phyloP scores from a whole-genome alignment of 2,888 invertebrate genomes.

The Thereva unica region DNA sequence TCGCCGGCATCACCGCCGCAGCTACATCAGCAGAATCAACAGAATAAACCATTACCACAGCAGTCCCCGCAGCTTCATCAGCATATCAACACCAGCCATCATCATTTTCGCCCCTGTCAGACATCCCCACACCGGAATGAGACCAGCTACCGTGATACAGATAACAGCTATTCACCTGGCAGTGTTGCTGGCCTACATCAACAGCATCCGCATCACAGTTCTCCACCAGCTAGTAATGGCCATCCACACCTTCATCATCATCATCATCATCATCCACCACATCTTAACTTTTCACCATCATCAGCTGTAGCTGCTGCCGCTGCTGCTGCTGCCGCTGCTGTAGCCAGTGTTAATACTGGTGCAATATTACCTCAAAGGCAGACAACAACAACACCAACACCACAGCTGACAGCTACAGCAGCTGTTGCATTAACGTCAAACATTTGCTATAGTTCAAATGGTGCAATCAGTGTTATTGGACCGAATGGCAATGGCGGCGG shows the following conservation, averaged over 20 bases:
- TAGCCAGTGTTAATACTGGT: constrained; percentile 3
- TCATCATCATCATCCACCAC: constrained; percentile 39
- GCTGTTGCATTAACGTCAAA: constrained; percentile 44
- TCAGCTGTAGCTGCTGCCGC: constrained; percentile 43
- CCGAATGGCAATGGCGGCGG: constrained; percentile 8
- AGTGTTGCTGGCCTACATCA: constrained; percentile 18
- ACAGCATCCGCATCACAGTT: constrained; percentile 38
- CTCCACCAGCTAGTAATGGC: constrained; percentile 10
- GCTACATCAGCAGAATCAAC: constrained; percentile 34
- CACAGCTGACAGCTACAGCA: constrained; percentile 39
- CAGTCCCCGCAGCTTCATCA: constrained; percentile 22
- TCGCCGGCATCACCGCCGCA: constrained; percentile 35
- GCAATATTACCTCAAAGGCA: background rate
- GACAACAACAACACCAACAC: constrained; percentile 25
- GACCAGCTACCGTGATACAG: constrained; percentile 36
- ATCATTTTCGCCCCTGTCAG: constrained; percentile 44
- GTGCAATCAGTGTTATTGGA: constrained; percentile 17
- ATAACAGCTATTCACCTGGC: constrained; percentile 2
- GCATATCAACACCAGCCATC: constrained; percentile 28
- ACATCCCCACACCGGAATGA: constrained; percentile 44
- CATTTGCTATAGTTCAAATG: constrained; percentile 36
- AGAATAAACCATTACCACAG: constrained; percentile 14
- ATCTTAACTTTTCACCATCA: constrained; percentile 37
- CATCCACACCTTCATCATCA: constrained; percentile 40
- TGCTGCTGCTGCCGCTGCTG: constrained; percentile 28